Conservation (phyloP, 92 coral and sea anemone species). For the Umimayanthus kanabou region DNA sequence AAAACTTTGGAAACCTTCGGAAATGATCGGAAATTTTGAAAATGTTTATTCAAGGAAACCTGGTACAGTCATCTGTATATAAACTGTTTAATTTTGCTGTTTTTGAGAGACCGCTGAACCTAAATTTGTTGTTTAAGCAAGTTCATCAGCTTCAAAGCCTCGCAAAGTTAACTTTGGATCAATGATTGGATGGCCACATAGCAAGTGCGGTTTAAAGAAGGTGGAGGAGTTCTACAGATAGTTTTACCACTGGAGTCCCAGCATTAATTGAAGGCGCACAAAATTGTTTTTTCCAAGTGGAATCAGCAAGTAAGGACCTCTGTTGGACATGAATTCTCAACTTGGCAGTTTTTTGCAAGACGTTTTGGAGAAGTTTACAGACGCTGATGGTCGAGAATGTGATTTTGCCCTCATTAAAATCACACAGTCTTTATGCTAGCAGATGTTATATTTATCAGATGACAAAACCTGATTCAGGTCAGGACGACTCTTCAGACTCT, state of each 20-base stretch:
- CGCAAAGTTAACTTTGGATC: too few species aligned
- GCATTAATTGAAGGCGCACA: background rate
- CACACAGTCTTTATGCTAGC: constrained; percentile 22
- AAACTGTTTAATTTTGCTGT: too few species aligned
- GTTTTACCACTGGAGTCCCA: background rate
- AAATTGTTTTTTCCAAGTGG: constrained; percentile 31
- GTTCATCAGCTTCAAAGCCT: too few species aligned
- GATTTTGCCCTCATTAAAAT: background rate
- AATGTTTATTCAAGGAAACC: too few species aligned
- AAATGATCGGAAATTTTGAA: too few species aligned
- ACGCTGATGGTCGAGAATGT: background rate
- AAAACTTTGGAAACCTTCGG: too few species aligned
- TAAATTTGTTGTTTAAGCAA: too few species aligned
- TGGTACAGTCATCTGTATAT: too few species aligned
- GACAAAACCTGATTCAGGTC: constrained; percentile 13
- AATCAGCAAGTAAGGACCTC: background rate
- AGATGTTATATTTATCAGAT: constrained; percentile 33
- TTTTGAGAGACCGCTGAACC: too few species aligned
- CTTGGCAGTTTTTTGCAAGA: constrained; percentile 30
- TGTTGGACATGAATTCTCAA: constrained; percentile 11
- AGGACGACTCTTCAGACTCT: background rate
- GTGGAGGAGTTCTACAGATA: constrained; percentile 25
- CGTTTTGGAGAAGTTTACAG: background rate
- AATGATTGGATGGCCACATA: background rate
- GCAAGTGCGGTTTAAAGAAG: constrained; percentile 40